Percentiles rank a stretch among this genome's conserved stretches.
Evolutionary conservation across 2,888 invertebrate species (phyloP).

Genomic region (Laothoe populi): DNA sequence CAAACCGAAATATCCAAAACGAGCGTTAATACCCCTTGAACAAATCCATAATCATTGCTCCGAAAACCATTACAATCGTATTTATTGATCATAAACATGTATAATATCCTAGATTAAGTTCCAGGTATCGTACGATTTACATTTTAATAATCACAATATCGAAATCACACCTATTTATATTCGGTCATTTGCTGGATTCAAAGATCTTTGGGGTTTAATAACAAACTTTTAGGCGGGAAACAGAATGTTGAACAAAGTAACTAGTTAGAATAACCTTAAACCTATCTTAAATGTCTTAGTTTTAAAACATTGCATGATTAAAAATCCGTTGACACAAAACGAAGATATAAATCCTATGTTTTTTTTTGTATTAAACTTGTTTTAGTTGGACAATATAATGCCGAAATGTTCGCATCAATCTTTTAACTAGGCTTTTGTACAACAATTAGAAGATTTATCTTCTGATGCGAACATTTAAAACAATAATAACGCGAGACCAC

Average conservation of each 20-base stretch:
- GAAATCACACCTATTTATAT: conserved; percentile 47
- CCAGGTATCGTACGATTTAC: conserved; percentile 65
- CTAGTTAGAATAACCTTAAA: too few relatives aligned
- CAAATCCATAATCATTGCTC: conserved; percentile 48
- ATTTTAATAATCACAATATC: conserved; percentile 64
- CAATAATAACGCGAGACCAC: too few relatives aligned
- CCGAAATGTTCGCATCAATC: too few relatives aligned
- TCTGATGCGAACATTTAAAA: too few relatives aligned
- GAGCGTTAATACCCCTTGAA: conserved; percentile 11
- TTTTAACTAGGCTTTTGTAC: too few relatives aligned
- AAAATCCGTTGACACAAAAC: too few relatives aligned
- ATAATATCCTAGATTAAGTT: conserved; percentile 63
- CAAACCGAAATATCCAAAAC: not conserved
- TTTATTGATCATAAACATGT: conserved; percentile 64
- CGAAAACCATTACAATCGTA: conserved; percentile 56
- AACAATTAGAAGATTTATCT: too few relatives aligned
- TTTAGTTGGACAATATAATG: too few relatives aligned
- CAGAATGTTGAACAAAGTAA: not conserved
- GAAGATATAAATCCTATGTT: too few relatives aligned
- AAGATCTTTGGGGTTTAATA: conserved; percentile 32
- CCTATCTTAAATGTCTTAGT: too few relatives aligned
- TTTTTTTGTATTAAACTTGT: too few relatives aligned
- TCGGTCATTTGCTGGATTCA: conserved; percentile 45
- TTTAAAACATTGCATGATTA: too few relatives aligned
- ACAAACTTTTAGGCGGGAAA: conserved; percentile 3